Conservation (phyloP, 1,140 invertebrate genomes). For the Drosophila tropicalis region DNA sequence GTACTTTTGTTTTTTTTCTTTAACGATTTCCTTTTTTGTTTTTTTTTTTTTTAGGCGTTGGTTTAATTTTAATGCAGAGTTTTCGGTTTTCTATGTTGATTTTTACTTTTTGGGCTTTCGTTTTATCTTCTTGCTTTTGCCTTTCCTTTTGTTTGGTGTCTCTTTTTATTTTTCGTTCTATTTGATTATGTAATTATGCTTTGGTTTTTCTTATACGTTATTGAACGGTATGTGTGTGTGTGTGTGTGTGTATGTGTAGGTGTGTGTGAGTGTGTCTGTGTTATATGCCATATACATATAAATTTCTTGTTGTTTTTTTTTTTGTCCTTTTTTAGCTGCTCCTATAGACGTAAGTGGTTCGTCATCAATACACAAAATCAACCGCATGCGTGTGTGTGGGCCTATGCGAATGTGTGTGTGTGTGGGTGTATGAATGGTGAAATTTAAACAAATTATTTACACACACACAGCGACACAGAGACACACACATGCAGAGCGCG, state of each 20-base stretch:
- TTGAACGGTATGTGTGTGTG: conserved; percentile 63
- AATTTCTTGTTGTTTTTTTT: conserved; percentile 26
- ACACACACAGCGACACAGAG: conserved; percentile 24
- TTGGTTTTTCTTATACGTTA: conserved; percentile 77
- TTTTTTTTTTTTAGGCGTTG: conserved; percentile 73
- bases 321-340: conserved; percentile 63
- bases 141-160: conserved; percentile 28
- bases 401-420: conserved; percentile 9
- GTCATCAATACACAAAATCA: conserved; percentile 68
- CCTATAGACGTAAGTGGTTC: conserved; percentile 63
- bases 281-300: conserved; percentile 50
- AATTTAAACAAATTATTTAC: conserved; percentile 74
- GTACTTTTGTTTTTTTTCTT: conserved; percentile 66
- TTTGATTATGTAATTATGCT: conserved; percentile 83
- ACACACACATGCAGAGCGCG: conserved; percentile 26
- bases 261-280: conserved; percentile 47
- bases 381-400: conserved; percentile 9
- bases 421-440: conserved; percentile 42
- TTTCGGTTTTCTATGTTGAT: conserved; percentile 43
- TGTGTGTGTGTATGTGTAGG: conserved; percentile 37
- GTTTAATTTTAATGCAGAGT: conserved; percentile 75
- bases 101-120: conserved; percentile 43
- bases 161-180: conserved; percentile 63
- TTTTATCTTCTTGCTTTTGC: conserved; percentile 7
- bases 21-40: conserved; percentile 26